Base-by-base conservation (phyloP, 2,113 vertebrate species). In the Egretta garzetta region DNA sequence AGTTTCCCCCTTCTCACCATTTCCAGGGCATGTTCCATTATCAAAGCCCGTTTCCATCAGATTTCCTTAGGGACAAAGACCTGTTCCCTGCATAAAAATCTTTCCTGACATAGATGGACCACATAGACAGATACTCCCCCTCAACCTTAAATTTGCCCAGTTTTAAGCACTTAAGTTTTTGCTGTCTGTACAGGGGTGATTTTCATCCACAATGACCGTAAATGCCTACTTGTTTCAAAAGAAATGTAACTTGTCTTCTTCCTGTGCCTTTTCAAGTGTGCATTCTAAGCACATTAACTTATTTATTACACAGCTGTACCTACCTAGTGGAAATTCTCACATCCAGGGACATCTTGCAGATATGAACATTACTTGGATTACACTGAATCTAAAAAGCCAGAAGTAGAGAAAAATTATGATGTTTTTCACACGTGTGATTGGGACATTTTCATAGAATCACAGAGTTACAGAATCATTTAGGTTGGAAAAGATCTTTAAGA, bases 141-240 rank as follows among this genome's bases (percentile, higher is more conserved):
- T 91, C 37, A 75, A 55, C 16, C 33, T 77, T 64, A 73, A 49
- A 68, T 60, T 19, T 58, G 18, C 13, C 14, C 64, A 56, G 14
- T 33, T 86, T 94, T 52, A 67, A 59, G 41, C n/a, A 56, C 14
- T 32, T 75, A 21, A 71, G 14, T 12, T 94, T 33, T 60, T 94
- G n/a, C 21, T 86, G 47, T 7, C 5, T 74, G 55, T 30, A 41
- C 4, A 23, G 15, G 19, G 1, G 2, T 47, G 28, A 84, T 84
- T 91, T 91, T 80, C 26, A 80, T 26, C 27, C 56, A 68, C 84
- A 90, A 58, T 55, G 63, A 91, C 8, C 18, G 93, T 45, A 96
- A 97, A 96, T 94, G 58, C 77, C 66, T 67, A 72, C 7, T 76
- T 92, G 53, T 87, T 91, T 94, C 79, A 85, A 71, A 93, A 96